Base-by-base conservation (phyloP, 2,888 invertebrate genomes). In the Parthenolecanium corni region DNA sequence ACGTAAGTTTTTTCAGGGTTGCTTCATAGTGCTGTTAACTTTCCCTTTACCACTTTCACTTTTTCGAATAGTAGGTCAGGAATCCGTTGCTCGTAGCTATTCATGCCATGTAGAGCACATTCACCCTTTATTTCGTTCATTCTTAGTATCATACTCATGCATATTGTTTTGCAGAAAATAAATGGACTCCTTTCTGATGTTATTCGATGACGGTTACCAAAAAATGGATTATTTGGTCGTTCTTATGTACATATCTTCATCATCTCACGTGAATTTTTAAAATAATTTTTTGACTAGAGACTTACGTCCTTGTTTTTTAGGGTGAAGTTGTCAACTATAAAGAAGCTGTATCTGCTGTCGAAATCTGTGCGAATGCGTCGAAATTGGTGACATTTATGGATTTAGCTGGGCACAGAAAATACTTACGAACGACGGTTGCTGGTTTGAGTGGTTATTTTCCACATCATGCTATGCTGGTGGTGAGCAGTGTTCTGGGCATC, bases 361-460 rank as follows among this genome's bases (percentile, higher is more conserved):
- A 96, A 68, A 95, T 97, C 63, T 92, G 92, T 68, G 93, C 94
- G 71, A 78, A 85, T 49, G 93, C 94, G 1, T 86, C 89, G 6
- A 96, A 95, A 75, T 77, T 98, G 31, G 88, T 98, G 0, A 92
- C 94, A 0, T 90, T 95, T 71, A 83, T 97, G 70, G 97, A 98
- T 76, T 77, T 97, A 69, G 96, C 96, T 3, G 97, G 97, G 0
- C 95, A 97, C 76, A 83, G 87, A 68, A 95, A 96, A 74, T 98
- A 97, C 73, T 82, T 96, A 73, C 81, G 89, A 66, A 97, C 97
- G 54, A 97, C 97, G 1, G 84, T 96, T 40, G 88, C 92, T 74
- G 97, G 96, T 0, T 77, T 97, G 40, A 91, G 91, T 3, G 83
- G 82, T 65, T 79, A 80, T 70, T 75, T 75, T 49, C 68, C 68